Evolutionary conservation across 1,140 invertebrate species (phyloP).

Genomic region (Atta texana): DNA sequence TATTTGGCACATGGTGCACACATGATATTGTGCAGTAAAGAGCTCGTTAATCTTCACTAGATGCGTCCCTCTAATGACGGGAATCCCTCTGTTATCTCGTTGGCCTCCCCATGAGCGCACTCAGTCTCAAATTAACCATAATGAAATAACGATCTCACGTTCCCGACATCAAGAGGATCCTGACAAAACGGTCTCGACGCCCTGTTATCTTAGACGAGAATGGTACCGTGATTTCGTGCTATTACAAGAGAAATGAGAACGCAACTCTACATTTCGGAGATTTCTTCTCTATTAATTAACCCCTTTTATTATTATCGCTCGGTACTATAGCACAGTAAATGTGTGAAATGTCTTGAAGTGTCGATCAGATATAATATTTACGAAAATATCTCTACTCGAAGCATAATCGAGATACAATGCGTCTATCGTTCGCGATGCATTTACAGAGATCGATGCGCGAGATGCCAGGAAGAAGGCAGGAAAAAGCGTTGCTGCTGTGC

Average conservation of each 20-base stretch:
- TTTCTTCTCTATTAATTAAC: constrained; percentile 37
- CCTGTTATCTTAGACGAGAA: constrained; percentile 71
- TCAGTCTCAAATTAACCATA: constrained; percentile 82
- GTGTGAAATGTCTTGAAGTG: background rate
- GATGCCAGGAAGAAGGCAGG: background rate
- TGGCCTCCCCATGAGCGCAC: constrained; percentile 72
- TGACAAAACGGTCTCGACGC: constrained; percentile 73
- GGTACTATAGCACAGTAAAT: background rate
- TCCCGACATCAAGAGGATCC: constrained; percentile 73
- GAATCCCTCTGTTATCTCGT: constrained; percentile 76
- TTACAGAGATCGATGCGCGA: constrained; percentile 62
- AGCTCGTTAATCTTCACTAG: constrained; percentile 82
- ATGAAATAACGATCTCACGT: constrained; percentile 83
- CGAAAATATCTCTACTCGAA: constrained; percentile 19
- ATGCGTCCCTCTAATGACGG: constrained; percentile 78
- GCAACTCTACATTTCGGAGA: constrained; percentile 22
- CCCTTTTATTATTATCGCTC: background rate
- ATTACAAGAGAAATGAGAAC: constrained; percentile 47
- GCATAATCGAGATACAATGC: constrained; percentile 46
- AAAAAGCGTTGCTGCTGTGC: constrained; percentile 36
- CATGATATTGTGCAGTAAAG: constrained; percentile 44
- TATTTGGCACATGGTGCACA: constrained; percentile 58
- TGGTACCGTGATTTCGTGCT: constrained; percentile 47
- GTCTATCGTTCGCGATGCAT: constrained; percentile 63
- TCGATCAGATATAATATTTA: constrained; percentile 45